These are phyloP conservation scores for Cremastinae sp. DNA, from an alignment of 2,888 invertebrate species.

Conservation along the genomic window DNA sequence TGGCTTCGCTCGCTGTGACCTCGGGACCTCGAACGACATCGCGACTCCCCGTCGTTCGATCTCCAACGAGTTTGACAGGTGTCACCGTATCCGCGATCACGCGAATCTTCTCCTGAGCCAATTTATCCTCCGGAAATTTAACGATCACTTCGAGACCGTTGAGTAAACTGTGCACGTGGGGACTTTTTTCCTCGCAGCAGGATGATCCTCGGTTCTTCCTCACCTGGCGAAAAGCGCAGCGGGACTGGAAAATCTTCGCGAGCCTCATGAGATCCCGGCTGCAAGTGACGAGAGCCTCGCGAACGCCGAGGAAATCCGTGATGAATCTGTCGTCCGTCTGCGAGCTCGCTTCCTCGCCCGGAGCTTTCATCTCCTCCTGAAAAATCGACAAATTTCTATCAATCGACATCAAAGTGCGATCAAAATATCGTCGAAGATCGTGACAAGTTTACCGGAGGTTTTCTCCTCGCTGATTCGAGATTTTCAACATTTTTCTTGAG, in stretches of 20 bases:
- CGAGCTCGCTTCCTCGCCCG: slow-evolving; percentile 40
- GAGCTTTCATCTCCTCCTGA: slow-evolving; percentile 34
- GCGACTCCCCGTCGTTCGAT: slow-evolving; percentile 7
- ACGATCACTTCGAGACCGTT: slow-evolving; percentile 64
- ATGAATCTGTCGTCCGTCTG: slow-evolving; percentile 58
- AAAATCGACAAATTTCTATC: background rate
- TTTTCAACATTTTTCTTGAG: slow-evolving; percentile 62
- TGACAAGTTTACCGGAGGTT: slow-evolving; percentile 49
- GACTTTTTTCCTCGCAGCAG: slow-evolving; percentile 65
- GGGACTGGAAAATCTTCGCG: slow-evolving; percentile 64
- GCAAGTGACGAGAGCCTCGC: slow-evolving; percentile 61
- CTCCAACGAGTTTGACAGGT: slow-evolving; percentile 13
- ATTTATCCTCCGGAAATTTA: slow-evolving; percentile 51
- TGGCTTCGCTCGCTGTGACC: slow-evolving; percentile 33
- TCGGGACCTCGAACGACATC: slow-evolving; percentile 17
- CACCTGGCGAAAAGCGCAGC: slow-evolving; percentile 61
- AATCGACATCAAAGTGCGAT: background rate
- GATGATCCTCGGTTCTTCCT: slow-evolving; percentile 47
- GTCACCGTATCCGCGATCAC: background rate
- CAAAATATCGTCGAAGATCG: background rate
- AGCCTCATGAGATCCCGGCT: slow-evolving; percentile 61
- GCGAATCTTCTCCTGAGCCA: slow-evolving; percentile 7
- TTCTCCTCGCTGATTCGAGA: slow-evolving; percentile 52
- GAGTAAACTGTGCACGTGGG: slow-evolving; percentile 68
- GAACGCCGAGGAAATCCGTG: slow-evolving; percentile 59